phyloP scores from a whole-genome alignment of 2,797 vertebrate species.

The Micropoecilia bifurca region DNA sequence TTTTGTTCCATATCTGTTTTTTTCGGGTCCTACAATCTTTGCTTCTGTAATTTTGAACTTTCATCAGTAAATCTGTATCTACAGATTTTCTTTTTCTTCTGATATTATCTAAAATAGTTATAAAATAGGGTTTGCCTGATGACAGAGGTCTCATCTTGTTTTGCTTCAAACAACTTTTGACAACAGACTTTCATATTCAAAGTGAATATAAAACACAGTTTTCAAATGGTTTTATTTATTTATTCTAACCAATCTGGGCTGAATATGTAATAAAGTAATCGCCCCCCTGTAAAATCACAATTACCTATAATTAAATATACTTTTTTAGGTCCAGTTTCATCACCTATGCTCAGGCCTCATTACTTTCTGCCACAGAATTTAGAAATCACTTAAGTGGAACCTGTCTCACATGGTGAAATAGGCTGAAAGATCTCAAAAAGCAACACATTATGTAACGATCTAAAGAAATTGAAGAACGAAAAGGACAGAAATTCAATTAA shows the following conservation, averaged over 20 bases:
- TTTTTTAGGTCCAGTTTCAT: not conserved
- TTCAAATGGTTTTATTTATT: not conserved
- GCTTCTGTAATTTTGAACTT: not conserved
- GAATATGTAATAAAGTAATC: not conserved
- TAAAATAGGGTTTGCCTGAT: not conserved
- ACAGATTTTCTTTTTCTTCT: not conserved
- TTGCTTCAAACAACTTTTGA: not conserved
- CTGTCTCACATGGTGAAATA: not conserved
- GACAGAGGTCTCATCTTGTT: not conserved
- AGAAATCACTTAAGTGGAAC: not conserved
- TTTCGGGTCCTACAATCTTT: not conserved
- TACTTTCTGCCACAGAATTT: not conserved
- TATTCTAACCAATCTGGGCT: not conserved
- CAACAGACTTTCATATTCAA: not conserved
- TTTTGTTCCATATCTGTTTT: not conserved
- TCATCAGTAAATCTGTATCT: not conserved
- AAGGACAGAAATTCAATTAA: not conserved
- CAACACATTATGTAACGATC: not conserved
- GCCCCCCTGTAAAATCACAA: not conserved
- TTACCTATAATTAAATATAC: not conserved
- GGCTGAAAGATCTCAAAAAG: not conserved
- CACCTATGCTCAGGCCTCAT: not conserved
- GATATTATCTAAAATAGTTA: not conserved
- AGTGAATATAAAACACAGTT: not conserved
- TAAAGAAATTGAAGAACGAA: not conserved